These are phyloP conservation scores for Latrodectus hesperus DNA, from an alignment of 2,888 invertebrate species.

Conservation along the genomic window DNA sequence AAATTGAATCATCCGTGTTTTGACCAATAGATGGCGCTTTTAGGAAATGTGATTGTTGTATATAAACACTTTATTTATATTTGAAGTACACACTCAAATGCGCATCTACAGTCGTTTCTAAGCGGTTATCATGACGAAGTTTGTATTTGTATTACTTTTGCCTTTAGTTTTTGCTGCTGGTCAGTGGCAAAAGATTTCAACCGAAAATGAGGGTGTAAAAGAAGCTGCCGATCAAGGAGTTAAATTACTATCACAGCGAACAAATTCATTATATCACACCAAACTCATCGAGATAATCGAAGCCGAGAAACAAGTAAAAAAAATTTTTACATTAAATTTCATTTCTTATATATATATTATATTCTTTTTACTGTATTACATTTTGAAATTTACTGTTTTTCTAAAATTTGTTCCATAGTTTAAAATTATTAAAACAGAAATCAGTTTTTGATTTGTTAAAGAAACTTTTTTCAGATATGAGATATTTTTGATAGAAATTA, in stretches of 20 bases:
- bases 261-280: slow-evolving; percentile 45
- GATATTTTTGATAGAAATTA: too few species aligned
- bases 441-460: too few species aligned
- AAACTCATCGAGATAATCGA: slow-evolving; percentile 43
- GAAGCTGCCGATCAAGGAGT: slow-evolving; percentile 31
- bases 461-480: too few species aligned
- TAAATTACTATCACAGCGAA: slow-evolving; percentile 28
- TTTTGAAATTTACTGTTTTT: too few species aligned
- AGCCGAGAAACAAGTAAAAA: slow-evolving; percentile 55
- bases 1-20: too few species aligned
- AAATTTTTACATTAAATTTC: not conserved
- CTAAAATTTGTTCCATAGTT: too few species aligned
- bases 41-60: too few species aligned
- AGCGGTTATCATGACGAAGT: slow-evolving; percentile 8
- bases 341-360: not conserved
- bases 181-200: slow-evolving; percentile 36
- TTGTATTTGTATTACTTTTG: not conserved
- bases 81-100: not conserved
- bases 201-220: slow-evolving; percentile 15
- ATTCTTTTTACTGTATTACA: not conserved
- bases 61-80: not conserved
- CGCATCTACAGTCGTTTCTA: not conserved
- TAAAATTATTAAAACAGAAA: too few species aligned
- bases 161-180: slow-evolving; percentile 41
- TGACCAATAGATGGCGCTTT: too few species aligned